Percentiles rank a stretch among this genome's conserved stretches.
Conservation (phyloP, 2,797 vertebrate species). For the Pangasius macronema region DNA sequence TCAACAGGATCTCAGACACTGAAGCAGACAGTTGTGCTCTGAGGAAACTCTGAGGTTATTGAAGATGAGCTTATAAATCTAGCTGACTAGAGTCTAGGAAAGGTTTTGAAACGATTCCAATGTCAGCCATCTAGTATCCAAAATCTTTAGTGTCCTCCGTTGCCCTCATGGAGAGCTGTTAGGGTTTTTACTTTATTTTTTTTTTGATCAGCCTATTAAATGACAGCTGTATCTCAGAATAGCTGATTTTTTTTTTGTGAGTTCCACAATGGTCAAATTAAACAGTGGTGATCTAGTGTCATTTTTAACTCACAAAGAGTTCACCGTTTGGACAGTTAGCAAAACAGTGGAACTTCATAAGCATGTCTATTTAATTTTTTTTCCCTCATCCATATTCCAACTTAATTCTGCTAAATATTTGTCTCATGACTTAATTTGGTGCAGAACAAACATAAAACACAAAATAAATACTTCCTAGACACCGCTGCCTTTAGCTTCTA, state of each 20-base stretch:
- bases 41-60: neutral
- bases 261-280: neutral
- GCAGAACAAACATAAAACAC: conserved; percentile 11
- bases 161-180: neutral
- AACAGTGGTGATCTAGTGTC: neutral
- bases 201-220: neutral
- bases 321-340: neutral
- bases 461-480: conserved; percentile 16
- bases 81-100: neutral
- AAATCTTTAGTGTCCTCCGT: neutral
- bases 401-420: neutral
- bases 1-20: neutral
- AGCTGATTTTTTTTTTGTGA: neutral
- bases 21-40: too few relatives aligned
- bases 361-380: too few relatives aligned
- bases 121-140: neutral
- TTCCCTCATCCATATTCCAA: neutral
- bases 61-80: neutral
- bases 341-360: neutral
- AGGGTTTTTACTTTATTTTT: neutral
- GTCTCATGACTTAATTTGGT: neutral
- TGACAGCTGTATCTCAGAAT: neutral
- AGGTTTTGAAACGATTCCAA: neutral
- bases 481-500: neutral
- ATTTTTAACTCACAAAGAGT: neutral